Evolutionary conservation across 1,140 invertebrate species (phyloP).

Genomic region (Ceratitis capitata): DNA sequence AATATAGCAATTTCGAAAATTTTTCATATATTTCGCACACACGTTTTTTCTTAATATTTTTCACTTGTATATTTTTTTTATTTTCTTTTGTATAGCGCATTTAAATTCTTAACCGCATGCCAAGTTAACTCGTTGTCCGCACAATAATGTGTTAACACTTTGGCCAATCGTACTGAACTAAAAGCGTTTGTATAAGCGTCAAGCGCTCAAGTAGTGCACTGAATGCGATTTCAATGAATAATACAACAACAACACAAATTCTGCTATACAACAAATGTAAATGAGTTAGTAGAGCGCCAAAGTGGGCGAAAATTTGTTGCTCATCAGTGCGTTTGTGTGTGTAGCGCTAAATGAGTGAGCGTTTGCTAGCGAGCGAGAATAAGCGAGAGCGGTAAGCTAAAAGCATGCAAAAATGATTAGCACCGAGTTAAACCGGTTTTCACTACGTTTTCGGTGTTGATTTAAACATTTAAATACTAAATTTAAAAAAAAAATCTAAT

Average conservation of each 20-base stretch:
- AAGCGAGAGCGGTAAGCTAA: not conserved
- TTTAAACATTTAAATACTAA: not conserved
- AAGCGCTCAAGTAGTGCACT: slow-evolving; percentile 1
- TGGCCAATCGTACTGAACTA: slow-evolving; percentile 24
- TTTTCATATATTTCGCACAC: not conserved
- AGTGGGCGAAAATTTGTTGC: not conserved
- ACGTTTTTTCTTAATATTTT: not conserved
- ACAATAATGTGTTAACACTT: slow-evolving; percentile 33
- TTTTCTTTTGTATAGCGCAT: not conserved
- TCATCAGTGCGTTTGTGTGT: too few relatives aligned
- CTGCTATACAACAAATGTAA: not conserved
- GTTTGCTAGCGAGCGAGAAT: not conserved
- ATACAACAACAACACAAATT: too few relatives aligned
- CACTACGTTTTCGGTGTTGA: slow-evolving; percentile 5
- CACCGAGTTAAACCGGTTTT: not conserved
- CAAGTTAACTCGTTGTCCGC: too few relatives aligned
- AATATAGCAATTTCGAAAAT: not conserved
- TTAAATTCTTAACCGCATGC: not conserved
- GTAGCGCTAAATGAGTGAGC: not conserved
- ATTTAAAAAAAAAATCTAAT: not conserved
- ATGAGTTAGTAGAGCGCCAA: slow-evolving; percentile 1
- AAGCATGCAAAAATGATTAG: not conserved
- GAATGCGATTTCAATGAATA: not conserved
- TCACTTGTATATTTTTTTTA: not conserved
- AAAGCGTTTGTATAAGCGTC: not conserved